Evolutionary conservation across 1,140 invertebrate species (phyloP).

Genomic region (Antheraea pernyi): DNA sequence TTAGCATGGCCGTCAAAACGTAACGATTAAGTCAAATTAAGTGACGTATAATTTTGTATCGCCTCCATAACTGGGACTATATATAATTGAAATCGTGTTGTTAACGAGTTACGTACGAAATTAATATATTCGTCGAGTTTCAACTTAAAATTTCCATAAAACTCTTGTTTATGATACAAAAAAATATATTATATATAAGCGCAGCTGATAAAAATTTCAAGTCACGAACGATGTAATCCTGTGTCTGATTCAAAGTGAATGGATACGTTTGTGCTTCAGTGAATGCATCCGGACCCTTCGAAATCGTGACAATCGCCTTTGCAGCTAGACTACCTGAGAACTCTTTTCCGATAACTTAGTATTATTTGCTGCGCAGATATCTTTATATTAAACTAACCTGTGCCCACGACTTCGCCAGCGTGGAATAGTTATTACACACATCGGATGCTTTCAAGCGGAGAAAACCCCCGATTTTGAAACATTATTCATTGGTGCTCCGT

Average conservation of each 20-base stretch:
- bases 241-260: slow-evolving; percentile 56
- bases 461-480: too few relatives aligned
- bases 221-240: slow-evolving; percentile 44
- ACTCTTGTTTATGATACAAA: neutral
- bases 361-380: neutral
- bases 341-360: slow-evolving; percentile 13
- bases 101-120: slow-evolving; percentile 50
- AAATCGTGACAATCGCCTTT: slow-evolving; percentile 36
- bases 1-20: slow-evolving; percentile 56
- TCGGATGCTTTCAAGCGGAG: too few relatives aligned
- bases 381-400: too few relatives aligned
- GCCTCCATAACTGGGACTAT: slow-evolving; percentile 18
- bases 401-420: too few relatives aligned
- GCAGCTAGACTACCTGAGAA: slow-evolving; percentile 21
- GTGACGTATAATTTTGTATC: slow-evolving; percentile 42
- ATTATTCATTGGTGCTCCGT: too few relatives aligned
- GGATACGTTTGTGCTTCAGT: slow-evolving; percentile 39
- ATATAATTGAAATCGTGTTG: slow-evolving; percentile 69
- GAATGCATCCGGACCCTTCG: slow-evolving; percentile 54
- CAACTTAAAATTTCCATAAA: slow-evolving; percentile 18
- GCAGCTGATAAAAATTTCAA: slow-evolving; percentile 35
- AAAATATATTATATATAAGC: slow-evolving; percentile 7
- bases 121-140: slow-evolving; percentile 23
- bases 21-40: slow-evolving; percentile 58
- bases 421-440: too few relatives aligned